Evolutionary conservation across 2,113 vertebrate genomes (phyloP), one percentile per base, ranked within the genome.

Genomic region (Fregata magnificens): DNA sequence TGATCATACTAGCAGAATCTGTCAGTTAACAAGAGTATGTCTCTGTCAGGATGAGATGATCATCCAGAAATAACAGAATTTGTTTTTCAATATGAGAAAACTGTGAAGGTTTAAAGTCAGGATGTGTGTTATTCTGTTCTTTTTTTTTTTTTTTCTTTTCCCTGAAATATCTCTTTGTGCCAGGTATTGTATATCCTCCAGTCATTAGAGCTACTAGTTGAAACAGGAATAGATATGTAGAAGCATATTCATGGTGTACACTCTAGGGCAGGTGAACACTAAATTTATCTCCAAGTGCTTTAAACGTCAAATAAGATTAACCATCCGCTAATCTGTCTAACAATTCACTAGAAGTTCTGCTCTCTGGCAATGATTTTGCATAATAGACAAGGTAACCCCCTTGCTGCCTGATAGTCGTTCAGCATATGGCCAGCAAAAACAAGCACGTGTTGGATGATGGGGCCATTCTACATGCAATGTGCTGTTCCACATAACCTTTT

Each of bases 261-360:
- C 88, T 97, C 31, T 56, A 61, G 44, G 80, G 61, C 94, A 94
- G 91, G 77, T 94, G 94, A 96, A 69, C 63, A 86, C 82, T 88
- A 63, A 81, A 96, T 95, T 94, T 95, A 89, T 86, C 72, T 95
- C 52, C 80, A 92, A 91, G 86, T 95, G 69, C 65, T 94, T 93
- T 93, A 92, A 91, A 94, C 89, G 92, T 97, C 95, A 94, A 71
- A 72, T 32, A 95, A 95, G 83, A 97, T 96, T 95, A 97, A 88
- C 83, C 25, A 88, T 82, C 77, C 22, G 1, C 65, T 89, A 91
- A 93, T 85, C 83, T 3, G 5, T 62, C 91, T 61, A 93, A 82
- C 76, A 76, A 34, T 78, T 92, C 73, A 72, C 70, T 47, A 28
- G 34, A 72, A 95, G 53, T 95, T 76, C 56, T 96, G 61, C 56